These are phyloP conservation scores for Lasiommata megera DNA, from an alignment of 2,888 invertebrate genomes.

Conservation along the genomic window DNA sequence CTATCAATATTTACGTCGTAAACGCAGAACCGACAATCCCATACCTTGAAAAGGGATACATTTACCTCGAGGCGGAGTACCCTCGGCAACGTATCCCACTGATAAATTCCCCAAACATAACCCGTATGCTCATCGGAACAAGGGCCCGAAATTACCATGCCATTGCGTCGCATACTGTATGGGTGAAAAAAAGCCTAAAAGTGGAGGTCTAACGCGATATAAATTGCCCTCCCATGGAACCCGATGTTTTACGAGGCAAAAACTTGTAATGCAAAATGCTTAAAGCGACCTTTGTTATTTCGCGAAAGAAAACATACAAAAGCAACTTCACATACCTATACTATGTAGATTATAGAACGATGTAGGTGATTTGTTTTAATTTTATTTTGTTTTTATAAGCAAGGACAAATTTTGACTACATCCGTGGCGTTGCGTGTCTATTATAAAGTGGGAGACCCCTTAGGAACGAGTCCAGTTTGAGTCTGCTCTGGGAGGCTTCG, in stretches of 20 bases:
- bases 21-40: conserved; percentile 27
- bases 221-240: conserved; percentile 43
- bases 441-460: no score
- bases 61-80: conserved; percentile 33
- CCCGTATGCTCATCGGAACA: conserved; percentile 8
- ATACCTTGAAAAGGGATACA: conserved; percentile 41
- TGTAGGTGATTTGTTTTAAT: no score
- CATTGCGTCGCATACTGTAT: conserved; percentile 1
- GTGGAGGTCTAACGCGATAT: conserved; percentile 49
- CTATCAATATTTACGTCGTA: conserved; percentile 41
- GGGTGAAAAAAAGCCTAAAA: conserved; percentile 35
- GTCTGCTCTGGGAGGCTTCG: no score
- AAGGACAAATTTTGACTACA: no score
- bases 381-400: no score
- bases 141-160: conserved; percentile 8
- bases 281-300: conserved; percentile 17
- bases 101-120: conserved; percentile 12
- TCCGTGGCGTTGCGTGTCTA: no score
- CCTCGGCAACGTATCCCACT: conserved; percentile 22
- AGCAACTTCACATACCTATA: neutral
- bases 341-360: no score
- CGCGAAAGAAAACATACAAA: conserved; percentile 1
- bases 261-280: conserved; percentile 33
- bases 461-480: no score
- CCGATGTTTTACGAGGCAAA: conserved; percentile 42